A percentile compares a stretch with the other conserved stretches of the same genome.
Conservation (phyloP, 2,113 vertebrate genomes). For the Cyanocitta stelleri region DNA sequence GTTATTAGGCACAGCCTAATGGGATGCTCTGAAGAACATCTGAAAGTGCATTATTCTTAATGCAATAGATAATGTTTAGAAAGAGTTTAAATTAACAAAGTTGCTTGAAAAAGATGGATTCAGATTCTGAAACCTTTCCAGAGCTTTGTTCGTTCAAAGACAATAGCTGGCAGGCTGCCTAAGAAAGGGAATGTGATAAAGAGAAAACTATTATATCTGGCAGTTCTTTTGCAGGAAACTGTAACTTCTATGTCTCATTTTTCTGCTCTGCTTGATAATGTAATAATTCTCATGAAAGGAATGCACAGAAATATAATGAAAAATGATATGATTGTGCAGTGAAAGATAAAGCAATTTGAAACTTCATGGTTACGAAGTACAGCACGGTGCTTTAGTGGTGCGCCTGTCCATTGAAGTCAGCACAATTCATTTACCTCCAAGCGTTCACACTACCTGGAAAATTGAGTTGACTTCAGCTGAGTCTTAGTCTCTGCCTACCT, state of each 20-base stretch:
- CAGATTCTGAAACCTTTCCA: neutral
- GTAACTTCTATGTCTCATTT: conserved; percentile 6
- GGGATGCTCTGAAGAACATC: neutral
- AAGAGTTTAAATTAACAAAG: neutral
- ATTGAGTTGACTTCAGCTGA: neutral
- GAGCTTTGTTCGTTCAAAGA: neutral
- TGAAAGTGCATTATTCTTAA: neutral
- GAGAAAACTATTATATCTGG: conserved; percentile 13
- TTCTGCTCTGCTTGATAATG: conserved; percentile 32
- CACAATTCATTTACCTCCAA: neutral
- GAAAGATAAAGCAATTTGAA: conserved; percentile 37
- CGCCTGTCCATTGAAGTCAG: neutral
- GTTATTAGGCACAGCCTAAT: neutral
- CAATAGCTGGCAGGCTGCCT: conserved; percentile 1
- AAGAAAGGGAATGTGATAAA: neutral
- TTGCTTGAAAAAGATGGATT: neutral
- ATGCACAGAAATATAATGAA: conserved; percentile 19
- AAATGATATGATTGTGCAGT: conserved; percentile 13
- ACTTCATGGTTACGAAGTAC: neutral
- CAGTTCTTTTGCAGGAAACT: neutral
- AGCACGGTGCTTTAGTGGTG: neutral
- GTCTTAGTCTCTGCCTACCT: neutral
- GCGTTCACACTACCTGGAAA: neutral
- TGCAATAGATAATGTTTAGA: neutral
- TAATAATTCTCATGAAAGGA: conserved; percentile 22